Evolutionary conservation across 2,113 vertebrate genomes (phyloP).

Genomic region (Microtus oregoni): DNA sequence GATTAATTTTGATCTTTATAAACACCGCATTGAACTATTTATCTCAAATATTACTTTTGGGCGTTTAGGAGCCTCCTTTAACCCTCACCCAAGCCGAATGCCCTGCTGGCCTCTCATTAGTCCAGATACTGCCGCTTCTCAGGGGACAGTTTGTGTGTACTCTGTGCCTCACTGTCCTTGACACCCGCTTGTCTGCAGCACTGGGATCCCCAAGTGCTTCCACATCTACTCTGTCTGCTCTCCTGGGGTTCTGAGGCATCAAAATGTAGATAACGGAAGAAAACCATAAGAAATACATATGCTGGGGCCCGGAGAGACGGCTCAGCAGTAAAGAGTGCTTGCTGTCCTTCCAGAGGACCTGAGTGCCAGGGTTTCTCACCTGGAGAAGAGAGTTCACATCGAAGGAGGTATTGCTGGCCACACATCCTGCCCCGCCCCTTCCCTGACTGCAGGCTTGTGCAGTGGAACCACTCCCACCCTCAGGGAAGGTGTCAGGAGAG

Average conservation of each 20-base stretch:
- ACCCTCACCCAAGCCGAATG: no score
- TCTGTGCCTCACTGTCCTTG: not conserved
- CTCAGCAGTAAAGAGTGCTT: not conserved
- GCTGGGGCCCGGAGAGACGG: not conserved
- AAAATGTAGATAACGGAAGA: not conserved
- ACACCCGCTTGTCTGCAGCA: not conserved
- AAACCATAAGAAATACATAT: not conserved
- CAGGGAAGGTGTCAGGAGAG: not conserved
- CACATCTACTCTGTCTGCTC: not conserved
- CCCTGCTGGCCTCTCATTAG: not conserved
- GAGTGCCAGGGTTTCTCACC: not conserved
- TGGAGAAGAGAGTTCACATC: not conserved
- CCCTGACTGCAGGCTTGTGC: not conserved
- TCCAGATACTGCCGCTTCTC: not conserved
- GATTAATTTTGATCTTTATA: not conserved
- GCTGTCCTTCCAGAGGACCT: not conserved
- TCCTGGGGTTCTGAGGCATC: not conserved
- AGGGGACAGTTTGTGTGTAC: not conserved
- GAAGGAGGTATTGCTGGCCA: not conserved
- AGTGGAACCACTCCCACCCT: not conserved
- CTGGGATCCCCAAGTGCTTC: not conserved
- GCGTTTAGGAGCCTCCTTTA: not conserved
- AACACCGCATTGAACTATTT: not conserved
- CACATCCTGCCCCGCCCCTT: not conserved
- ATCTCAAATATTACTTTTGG: not conserved